Evolutionary conservation across 2,797 vertebrate genomes (phyloP), one percentile per base, ranked within the genome.

Genomic region (Xerus rutilus): DNA sequence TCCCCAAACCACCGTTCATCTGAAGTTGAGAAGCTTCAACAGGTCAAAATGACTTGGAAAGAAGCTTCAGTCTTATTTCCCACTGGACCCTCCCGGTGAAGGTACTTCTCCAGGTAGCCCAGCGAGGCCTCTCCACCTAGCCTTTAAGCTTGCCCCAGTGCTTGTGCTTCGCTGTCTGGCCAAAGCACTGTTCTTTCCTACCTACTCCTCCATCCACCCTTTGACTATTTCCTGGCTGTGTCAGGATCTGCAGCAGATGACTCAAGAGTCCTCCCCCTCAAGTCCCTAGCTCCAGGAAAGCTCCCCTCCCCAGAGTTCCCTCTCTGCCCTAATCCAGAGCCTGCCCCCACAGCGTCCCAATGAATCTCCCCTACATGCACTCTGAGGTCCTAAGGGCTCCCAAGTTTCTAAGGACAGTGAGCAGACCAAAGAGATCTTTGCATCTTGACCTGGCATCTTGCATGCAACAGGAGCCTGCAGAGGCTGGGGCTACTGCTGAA

Each of bases 11-110:
- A 39, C 81, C 23, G 3, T 52, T 45, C 0, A 0, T 9, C 45
- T 47, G 82, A 88, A 70, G 79, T 59, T 85, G 64, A 76, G 81
- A 95, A 59, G 10, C 65, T 57, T 95, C 79, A 78, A 5, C 17
- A 39, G 69, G 54, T 59, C 14, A 69, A 39, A 70, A 54, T 30
- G 47, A 76, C 79, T 49, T 15, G 0, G 70, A 35, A 64, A 35
- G 30, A 64, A 35, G 30, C 86, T 52, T 69, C 25, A 9, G 0
- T 59, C 69, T 91, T 35, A 7, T 7, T 30, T 70, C n/a, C 1
- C 39, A 32, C 39, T 83, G 23, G 35, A 45, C 5, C 7, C 8
- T 5, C 59, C 32, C 30, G 35, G 12, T 64, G 45, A 57, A 39
- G 21, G 64, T 18, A 23, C 8, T 23, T 30, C 0, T 54, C 30